phyloP scores from a whole-genome alignment of 2,797 vertebrate genomes.

The Sarcophilus harrisii region DNA sequence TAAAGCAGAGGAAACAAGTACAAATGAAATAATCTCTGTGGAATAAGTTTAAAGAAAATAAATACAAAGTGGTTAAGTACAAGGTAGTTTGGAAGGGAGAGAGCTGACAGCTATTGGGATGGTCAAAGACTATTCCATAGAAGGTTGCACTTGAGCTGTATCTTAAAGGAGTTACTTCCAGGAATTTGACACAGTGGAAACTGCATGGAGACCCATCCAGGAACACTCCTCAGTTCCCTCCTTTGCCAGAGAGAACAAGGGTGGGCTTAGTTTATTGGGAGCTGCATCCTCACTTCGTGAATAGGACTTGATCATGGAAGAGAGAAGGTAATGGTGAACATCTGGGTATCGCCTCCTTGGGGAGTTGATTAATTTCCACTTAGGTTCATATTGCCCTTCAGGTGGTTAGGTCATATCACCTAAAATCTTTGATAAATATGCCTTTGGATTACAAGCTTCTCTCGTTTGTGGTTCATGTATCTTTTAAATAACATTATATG shows the following conservation, averaged over 20 bases:
- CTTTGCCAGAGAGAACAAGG: not conserved
- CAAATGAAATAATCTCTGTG: not conserved
- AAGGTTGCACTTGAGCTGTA: not conserved
- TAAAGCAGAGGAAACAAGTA: not conserved
- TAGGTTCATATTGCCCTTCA: conserved; percentile 12
- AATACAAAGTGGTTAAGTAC: not conserved
- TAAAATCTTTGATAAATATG: conserved; percentile 1
- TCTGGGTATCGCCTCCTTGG: not conserved
- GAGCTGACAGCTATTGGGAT: not conserved
- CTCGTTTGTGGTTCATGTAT: conserved; percentile 1
- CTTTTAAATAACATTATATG: conserved; percentile 18
- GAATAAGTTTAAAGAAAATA: not conserved
- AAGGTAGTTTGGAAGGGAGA: not conserved
- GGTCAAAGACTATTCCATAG: not conserved
- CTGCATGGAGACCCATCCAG: not conserved
- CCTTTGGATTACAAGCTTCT: not conserved
- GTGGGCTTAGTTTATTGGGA: not conserved
- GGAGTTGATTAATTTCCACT: not conserved
- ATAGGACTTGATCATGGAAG: not conserved
- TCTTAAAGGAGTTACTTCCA: not conserved
- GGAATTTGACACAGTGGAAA: not conserved
- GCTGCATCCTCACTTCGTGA: not conserved
- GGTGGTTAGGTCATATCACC: not conserved
- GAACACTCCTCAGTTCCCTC: not conserved
- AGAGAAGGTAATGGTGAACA: not conserved